These are phyloP conservation scores for Drosophila vallismaia DNA, from an alignment of 2,888 invertebrate genomes.

Conservation along the genomic window DNA sequence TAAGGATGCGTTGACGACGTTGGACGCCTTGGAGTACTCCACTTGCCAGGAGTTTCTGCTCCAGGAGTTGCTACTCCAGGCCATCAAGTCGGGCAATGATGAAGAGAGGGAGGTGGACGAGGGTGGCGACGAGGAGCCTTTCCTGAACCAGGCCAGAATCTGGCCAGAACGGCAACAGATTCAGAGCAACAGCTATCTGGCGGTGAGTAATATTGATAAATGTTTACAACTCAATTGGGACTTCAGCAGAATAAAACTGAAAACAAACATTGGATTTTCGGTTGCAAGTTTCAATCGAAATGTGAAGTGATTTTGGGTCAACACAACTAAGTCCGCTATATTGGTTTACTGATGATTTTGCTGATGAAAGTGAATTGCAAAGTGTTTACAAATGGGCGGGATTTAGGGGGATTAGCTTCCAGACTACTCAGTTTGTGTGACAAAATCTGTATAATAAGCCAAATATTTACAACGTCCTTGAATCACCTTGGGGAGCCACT, in stretches of 20 bases:
- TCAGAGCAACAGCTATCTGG: slow-evolving; percentile 39
- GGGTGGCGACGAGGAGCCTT: not conserved
- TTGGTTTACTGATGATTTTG: slow-evolving; percentile 10
- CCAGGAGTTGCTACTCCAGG: slow-evolving; percentile 54
- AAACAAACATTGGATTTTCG: slow-evolving; percentile 18
- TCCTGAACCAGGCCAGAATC: slow-evolving; percentile 10
- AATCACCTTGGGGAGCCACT: slow-evolving; percentile 3
- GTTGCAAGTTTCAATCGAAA: slow-evolving; percentile 9
- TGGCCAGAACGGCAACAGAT: slow-evolving; percentile 23
- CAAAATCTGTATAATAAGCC: slow-evolving; percentile 8
- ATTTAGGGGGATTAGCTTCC: not conserved
- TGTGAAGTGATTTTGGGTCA: slow-evolving; percentile 27
- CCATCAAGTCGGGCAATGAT: slow-evolving; percentile 36
- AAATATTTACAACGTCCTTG: slow-evolving; percentile 6
- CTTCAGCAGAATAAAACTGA: slow-evolving; percentile 14
- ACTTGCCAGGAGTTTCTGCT: slow-evolving; percentile 70
- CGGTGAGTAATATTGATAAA: slow-evolving; percentile 45
- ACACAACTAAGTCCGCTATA: slow-evolving; percentile 9
- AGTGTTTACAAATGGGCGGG: not conserved
- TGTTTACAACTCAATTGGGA: slow-evolving; percentile 35
- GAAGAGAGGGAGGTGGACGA: not conserved
- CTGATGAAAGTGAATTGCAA: slow-evolving; percentile 8
- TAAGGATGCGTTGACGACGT: slow-evolving; percentile 52
- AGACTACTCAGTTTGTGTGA: slow-evolving; percentile 1
- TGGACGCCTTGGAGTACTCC: slow-evolving; percentile 44